Evolutionary conservation across 2,888 invertebrate species (phyloP), one percentile per base, ranked within the genome.

Genomic region (Rhingia campestris): DNA sequence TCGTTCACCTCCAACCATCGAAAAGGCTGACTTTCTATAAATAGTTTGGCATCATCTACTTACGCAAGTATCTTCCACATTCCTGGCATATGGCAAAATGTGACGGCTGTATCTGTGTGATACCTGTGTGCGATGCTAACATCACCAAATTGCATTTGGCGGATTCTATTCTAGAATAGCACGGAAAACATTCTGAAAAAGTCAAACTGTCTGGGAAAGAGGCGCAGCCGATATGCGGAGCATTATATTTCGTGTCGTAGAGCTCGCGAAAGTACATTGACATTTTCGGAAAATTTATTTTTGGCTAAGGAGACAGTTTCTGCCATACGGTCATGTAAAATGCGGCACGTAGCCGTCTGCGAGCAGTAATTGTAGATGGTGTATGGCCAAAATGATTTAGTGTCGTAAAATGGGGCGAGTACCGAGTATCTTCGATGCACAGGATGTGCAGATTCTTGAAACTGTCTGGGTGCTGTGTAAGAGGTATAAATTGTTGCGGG

Each of bases 221-320:
- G 22, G 22, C 22, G 33, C 4, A 45, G 43, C 53, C 53, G 58
- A 39, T 73, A 37, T 58, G 58, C 37, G 12, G 22, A 9, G 63
- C 45, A 43, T 51, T 72, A 35, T 45, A 61, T 72, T 72, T 45
- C 63, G 47, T 56, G 41, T 56, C 66, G 47, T 58, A 63, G 12
- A n/a, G 39, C 45, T 41, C 43, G 12, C 63, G 49, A 80, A 74
- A 80, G 84, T 84, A 84, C 84, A 75, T 84, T 84, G 84, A 84
- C 84, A 84, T 84, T 84, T 80, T 80, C 64, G 39, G 47, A 64
- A 77, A 73, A 80, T 84, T 32, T 84, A 84, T 84, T 84, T 84
- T 84, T 80, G 84, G 64, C 67, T 41, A 47, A 51, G 14, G 56
- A 75, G 49, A 80, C 70, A 70, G 22, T 22, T 66, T 80, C 66